Evolutionary conservation across 2,113 vertebrate species (phyloP), one percentile per base, ranked within the genome.

Genomic region (Cebidichthys violaceus): DNA sequence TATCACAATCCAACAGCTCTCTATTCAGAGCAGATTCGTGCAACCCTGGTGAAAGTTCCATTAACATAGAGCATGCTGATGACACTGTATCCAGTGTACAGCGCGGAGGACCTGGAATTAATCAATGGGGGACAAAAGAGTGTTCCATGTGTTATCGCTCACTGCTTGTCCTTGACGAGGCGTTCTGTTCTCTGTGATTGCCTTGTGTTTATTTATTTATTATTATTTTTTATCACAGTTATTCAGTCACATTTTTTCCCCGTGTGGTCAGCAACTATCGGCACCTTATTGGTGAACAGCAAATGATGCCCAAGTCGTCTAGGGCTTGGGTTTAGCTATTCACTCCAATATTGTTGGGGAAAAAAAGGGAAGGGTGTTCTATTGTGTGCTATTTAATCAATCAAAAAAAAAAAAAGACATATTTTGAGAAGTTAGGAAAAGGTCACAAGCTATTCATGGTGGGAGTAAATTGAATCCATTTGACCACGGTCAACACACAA

Each of bases 91-190:
- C 74, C 79, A 66, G 77, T 75, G 64, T 86, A 76, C 62, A 85
- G 75, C 79, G 43, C 4, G 2, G 61, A 85, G 75, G 71, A 85
- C 86, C 87, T 88, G 75, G 77, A 90, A 93, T 94, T 93, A 93
- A 95, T 94, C 90, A 87, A 59, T 72, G 62, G 71, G 79, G 92
- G 82, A 87, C 89, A 89, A 92, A 82, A 88, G 77, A 91, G 64
- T 87, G 84, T 83, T 81, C 86, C 55, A 31, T 33, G 78, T 85
- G 78, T 87, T 92, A 87, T 92, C 87, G 24, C 81, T 84, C 41
- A 9, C 69, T 8, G 57, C 77, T 82, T 79, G 88, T 92, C 91
- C 91, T 93, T 92, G 88, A 90, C 82, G 60, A 77, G 78, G 59
- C 70, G 85, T 83, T 83, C 76, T 85, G 79, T 87, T 90, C 86